These are phyloP conservation scores for Alloscopus bannaensis DNA, from an alignment of 2,888 invertebrate genomes.

Conservation along the genomic window DNA sequence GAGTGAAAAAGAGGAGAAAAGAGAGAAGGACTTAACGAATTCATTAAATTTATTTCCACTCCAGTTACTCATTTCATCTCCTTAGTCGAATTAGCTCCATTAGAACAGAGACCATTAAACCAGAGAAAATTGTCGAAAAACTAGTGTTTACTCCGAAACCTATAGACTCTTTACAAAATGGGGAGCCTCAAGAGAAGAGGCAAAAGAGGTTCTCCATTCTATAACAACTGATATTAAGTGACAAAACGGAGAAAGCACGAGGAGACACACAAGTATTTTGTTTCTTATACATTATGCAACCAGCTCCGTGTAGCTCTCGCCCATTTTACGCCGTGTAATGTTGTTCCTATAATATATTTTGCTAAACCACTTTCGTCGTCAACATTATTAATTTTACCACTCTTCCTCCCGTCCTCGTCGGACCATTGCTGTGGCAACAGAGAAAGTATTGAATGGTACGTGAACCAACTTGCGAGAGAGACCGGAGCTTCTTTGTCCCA, in stretches of 20 bases:
- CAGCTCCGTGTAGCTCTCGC: background rate
- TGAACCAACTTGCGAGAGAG: too few species aligned
- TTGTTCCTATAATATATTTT: too few species aligned
- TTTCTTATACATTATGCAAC: conserved; percentile 15
- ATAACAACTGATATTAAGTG: conserved; percentile 4
- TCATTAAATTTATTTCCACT: conserved; percentile 68
- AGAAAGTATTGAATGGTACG: too few species aligned
- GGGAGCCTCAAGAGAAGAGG: too few species aligned
- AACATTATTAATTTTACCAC: conserved; percentile 16
- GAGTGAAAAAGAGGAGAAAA: conserved; percentile 40
- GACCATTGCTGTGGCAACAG: background rate
- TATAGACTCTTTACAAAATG: conserved; percentile 45
- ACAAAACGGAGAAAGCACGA: too few species aligned
- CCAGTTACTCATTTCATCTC: conserved; percentile 68
- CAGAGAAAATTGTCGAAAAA: conserved; percentile 68
- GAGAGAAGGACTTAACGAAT: conserved; percentile 65
- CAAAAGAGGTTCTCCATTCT: background rate
- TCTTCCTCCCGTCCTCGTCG: conserved; percentile 9
- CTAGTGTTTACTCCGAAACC: conserved; percentile 65
- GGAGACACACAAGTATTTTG: conserved; percentile 15
- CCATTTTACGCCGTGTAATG: too few species aligned
- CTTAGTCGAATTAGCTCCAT: conserved; percentile 68
- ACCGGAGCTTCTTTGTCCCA: too few species aligned
- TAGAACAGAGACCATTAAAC: conserved; percentile 66
- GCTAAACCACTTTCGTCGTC: conserved; percentile 17